Percentiles rank a stretch among this genome's conserved stretches.
These are phyloP conservation scores for Sardinella longiceps DNA, from an alignment of 2,797 vertebrate species.

Conservation along the genomic window DNA sequence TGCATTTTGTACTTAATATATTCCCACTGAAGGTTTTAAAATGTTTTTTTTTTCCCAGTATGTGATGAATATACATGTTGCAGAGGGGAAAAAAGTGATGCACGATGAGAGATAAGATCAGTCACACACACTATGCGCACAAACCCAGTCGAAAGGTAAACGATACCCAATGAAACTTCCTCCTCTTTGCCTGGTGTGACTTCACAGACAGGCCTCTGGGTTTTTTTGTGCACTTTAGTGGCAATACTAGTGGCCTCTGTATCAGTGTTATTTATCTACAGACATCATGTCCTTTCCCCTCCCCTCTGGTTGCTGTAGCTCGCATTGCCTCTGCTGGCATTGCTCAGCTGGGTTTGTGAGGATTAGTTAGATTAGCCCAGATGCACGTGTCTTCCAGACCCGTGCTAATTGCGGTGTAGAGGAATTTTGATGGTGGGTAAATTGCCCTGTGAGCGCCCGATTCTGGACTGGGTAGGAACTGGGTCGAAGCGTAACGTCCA, in stretches of 20 bases:
- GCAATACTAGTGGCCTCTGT: not conserved
- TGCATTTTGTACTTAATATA: not conserved
- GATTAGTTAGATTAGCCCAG: constrained; percentile 27
- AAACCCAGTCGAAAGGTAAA: not conserved
- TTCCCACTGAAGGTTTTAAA: not conserved
- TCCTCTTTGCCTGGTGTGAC: not conserved
- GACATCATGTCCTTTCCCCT: constrained; percentile 29
- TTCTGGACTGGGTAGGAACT: not conserved
- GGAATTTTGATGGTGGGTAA: constrained; percentile 24
- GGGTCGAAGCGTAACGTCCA: not conserved
- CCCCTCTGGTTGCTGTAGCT: constrained; percentile 20
- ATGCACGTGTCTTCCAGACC: constrained; percentile 22
- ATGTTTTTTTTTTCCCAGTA: no score
- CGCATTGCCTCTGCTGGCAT: constrained; percentile 16
- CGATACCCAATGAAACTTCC: not conserved
- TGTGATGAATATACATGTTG: not conserved
- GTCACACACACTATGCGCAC: not conserved
- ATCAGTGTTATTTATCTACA: constrained; percentile 41
- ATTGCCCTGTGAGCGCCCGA: not conserved
- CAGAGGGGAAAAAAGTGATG: not conserved
- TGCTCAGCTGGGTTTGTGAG: constrained; percentile 34
- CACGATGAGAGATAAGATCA: not conserved
- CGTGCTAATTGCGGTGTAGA: constrained; percentile 21
- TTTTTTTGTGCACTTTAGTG: not conserved
- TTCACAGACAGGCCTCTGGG: not conserved